Conservation (phyloP, 2,888 invertebrate species). For the Penaeus monodon region DNA sequence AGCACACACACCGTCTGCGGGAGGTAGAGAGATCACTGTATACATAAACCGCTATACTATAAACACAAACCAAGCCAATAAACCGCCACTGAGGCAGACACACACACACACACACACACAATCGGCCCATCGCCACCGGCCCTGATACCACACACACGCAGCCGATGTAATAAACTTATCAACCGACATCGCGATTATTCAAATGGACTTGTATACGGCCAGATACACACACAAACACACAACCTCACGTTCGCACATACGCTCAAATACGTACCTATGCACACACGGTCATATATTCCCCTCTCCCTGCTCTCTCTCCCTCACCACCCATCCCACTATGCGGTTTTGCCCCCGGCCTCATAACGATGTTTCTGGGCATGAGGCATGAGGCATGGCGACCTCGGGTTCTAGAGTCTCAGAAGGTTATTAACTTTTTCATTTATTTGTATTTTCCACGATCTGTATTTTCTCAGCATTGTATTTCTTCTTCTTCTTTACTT, state of each 20-base stretch:
- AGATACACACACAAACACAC: constrained; percentile 9
- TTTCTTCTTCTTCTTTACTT: no score
- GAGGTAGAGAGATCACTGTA: no score
- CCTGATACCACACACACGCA: constrained; percentile 22
- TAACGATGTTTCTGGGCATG: no score
- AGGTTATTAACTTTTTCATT: no score
- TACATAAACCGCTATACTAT: no score
- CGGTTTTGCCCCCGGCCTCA: background rate
- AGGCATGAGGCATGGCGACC: no score
- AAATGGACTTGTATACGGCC: background rate
- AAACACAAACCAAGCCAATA: no score
- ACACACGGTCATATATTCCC: constrained; percentile 5
- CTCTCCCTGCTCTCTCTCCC: background rate
- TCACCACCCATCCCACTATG: background rate
- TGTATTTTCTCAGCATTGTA: no score
- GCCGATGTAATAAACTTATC: no score
- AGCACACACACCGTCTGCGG: no score
- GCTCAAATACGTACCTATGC: background rate
- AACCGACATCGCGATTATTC: constrained; percentile 1
- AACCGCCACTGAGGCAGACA: constrained; percentile 2
- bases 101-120: constrained; percentile 17
- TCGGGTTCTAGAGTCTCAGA: no score
- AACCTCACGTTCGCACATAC: background rate
- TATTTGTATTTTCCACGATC: no score
- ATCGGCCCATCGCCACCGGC: background rate